Percentiles rank a stretch among this genome's conserved stretches.
Conservation (phyloP, 2,888 invertebrate species). For the Crossocerus cetratus region DNA sequence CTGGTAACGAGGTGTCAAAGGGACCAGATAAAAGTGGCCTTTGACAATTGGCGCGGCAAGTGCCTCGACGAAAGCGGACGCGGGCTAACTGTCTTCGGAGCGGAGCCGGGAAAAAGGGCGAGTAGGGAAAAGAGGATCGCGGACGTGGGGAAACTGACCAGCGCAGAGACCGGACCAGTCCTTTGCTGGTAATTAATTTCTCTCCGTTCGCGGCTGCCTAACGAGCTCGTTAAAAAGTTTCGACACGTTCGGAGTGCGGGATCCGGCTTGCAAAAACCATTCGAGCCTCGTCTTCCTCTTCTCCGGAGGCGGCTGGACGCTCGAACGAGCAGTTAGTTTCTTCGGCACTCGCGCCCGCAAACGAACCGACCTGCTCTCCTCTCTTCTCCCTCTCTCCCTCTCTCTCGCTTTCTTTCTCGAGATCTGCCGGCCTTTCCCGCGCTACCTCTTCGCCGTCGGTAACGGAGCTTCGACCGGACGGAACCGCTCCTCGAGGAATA, state of each 20-base stretch:
- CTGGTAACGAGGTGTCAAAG: not conserved
- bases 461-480: too few species aligned
- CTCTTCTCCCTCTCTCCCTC: not conserved
- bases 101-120: not conserved
- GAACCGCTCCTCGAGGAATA: not conserved
- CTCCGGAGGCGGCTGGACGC: slow-evolving; percentile 22
- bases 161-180: slow-evolving; percentile 14
- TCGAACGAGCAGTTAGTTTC: slow-evolving; percentile 47
- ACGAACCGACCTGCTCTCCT: slow-evolving; percentile 11
- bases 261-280: slow-evolving; percentile 55
- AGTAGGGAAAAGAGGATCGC: not conserved
- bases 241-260: slow-evolving; percentile 52
- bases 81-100: not conserved
- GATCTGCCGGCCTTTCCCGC: too few species aligned
- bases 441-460: not conserved
- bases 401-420: not conserved
- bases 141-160: not conserved
- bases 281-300: slow-evolving; percentile 52
- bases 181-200: slow-evolving; percentile 61
- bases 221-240: slow-evolving; percentile 71
- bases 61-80: not conserved
- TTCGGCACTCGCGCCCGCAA: slow-evolving; percentile 17
- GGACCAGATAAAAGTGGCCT: not conserved
- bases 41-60: not conserved
- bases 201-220: slow-evolving; percentile 50